A percentile compares a stretch with the other conserved stretches of the same genome.
phyloP scores from a whole-genome alignment of 2,888 invertebrate genomes.

The Chrysopilus asiliformis region DNA sequence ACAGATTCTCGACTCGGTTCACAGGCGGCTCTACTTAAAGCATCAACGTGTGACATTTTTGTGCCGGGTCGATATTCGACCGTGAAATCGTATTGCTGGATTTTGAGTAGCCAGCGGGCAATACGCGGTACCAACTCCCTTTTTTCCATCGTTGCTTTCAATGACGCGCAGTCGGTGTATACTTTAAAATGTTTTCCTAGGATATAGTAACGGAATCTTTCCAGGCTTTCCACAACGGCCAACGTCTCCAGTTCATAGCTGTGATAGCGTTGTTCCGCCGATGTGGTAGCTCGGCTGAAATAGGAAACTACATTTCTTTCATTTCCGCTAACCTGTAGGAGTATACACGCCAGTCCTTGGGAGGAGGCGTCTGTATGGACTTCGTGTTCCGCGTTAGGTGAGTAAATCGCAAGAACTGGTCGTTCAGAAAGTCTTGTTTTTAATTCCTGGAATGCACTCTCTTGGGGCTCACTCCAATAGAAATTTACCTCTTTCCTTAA shows the following conservation, averaged over 20 bases:
- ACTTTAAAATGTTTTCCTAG: slow-evolving; percentile 2
- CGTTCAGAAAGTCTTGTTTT: too few species aligned
- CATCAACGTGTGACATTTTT: slow-evolving; percentile 6
- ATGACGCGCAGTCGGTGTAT: neutral
- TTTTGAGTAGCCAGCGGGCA: slow-evolving; percentile 1
- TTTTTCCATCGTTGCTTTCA: neutral
- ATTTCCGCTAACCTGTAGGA: too few species aligned
- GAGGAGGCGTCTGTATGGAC: too few species aligned
- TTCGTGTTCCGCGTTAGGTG: too few species aligned
- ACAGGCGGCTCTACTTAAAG: neutral
- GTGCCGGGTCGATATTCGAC: neutral
- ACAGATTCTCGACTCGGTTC: too few species aligned
- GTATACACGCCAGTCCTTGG: too few species aligned
- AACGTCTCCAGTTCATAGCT: slow-evolving; percentile 18
- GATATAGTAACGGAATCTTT: neutral
- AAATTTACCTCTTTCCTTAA: too few species aligned
- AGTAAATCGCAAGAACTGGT: too few species aligned
- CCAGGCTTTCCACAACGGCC: neutral
- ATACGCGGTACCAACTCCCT: neutral
- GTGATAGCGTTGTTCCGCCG: slow-evolving; percentile 12
- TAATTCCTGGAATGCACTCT: too few species aligned
- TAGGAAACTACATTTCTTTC: too few species aligned
- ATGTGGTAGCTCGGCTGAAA: neutral
- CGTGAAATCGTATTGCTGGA: neutral
- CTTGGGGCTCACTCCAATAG: too few species aligned